A percentile compares a stretch with the other conserved stretches of the same genome.
phyloP scores from a whole-genome alignment of 2,113 vertebrate species.

The Ameiurus melas region DNA sequence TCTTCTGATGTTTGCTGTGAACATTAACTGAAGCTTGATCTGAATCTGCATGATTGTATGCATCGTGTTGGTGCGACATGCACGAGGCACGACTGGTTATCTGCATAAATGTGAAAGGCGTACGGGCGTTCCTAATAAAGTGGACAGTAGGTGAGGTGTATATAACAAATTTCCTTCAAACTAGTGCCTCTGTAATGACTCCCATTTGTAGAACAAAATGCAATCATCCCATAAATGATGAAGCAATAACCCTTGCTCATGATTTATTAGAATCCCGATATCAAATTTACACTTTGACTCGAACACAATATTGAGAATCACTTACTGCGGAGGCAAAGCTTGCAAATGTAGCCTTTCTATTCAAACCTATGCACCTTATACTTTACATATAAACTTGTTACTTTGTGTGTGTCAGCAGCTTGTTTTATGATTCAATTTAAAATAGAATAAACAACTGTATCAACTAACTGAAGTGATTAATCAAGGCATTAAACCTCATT shows the following conservation, averaged over 20 bases:
- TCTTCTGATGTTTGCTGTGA: background rate
- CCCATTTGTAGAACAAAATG: background rate
- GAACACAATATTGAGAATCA: background rate
- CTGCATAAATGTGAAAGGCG: background rate
- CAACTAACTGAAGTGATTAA: conserved; percentile 27
- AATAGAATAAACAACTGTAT: conserved; percentile 22
- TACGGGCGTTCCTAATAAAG: background rate
- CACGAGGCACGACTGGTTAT: background rate
- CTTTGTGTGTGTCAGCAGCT: conserved; percentile 14
- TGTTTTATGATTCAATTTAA: conserved; percentile 18
- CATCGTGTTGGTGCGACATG: background rate
- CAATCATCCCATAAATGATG: background rate
- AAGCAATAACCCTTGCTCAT: background rate
- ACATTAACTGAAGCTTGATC: background rate
- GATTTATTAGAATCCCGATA: conserved; percentile 6
- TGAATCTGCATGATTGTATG: background rate
- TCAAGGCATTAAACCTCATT: conserved; percentile 36
- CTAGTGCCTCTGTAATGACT: background rate
- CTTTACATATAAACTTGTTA: conserved; percentile 7
- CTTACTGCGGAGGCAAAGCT: background rate
- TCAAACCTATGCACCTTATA: background rate
- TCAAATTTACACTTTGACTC: background rate
- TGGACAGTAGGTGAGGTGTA: background rate
- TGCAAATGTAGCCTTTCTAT: background rate
- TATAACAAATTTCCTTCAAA: background rate